phyloP scores from a whole-genome alignment of 2,797 vertebrate species.

The Darevskia nairensis region DNA sequence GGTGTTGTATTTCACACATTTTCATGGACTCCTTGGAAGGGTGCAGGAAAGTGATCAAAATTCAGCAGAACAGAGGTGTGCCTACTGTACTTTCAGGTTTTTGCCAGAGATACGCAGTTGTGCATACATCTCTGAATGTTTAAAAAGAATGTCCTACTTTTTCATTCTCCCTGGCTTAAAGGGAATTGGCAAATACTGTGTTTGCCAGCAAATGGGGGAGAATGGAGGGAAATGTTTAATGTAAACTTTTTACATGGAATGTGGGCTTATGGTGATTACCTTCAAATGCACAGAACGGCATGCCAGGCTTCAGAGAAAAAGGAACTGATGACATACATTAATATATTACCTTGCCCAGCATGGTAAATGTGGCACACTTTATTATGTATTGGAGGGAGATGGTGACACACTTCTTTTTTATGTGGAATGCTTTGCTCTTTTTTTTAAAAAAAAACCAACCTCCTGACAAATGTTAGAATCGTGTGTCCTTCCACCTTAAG shows the following conservation, averaged over 20 bases:
- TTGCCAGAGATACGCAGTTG: constrained; percentile 47
- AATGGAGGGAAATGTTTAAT: constrained; percentile 17
- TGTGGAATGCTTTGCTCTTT: constrained; percentile 12
- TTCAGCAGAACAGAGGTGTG: constrained; percentile 16
- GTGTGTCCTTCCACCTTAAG: constrained; percentile 32
- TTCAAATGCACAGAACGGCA: constrained; percentile 16
- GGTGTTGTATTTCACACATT: background rate
- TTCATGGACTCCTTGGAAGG: constrained; percentile 27
- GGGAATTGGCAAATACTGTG: constrained; percentile 3
- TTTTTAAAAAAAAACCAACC: no score
- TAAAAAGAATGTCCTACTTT: constrained; percentile 44
- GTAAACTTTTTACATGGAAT: constrained; percentile 6
- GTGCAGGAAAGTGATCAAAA: constrained; percentile 37
- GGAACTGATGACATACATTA: constrained; percentile 17
- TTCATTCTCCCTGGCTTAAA: constrained; percentile 16
- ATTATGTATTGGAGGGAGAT: no score
- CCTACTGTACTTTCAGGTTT: constrained; percentile 16
- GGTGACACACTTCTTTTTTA: constrained; percentile 22
- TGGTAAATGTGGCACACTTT: background rate
- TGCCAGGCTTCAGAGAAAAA: constrained; percentile 13
- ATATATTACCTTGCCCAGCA: constrained; percentile 41
- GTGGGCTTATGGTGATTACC: background rate
- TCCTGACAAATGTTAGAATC: background rate
- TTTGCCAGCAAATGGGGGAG: constrained; percentile 23
- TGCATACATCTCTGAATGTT: constrained; percentile 31